A percentile compares a stretch with the other conserved stretches of the same genome.
These are phyloP conservation scores for Heliconius hewitsoni DNA, from an alignment of 1,140 invertebrate species.

Conservation along the genomic window DNA sequence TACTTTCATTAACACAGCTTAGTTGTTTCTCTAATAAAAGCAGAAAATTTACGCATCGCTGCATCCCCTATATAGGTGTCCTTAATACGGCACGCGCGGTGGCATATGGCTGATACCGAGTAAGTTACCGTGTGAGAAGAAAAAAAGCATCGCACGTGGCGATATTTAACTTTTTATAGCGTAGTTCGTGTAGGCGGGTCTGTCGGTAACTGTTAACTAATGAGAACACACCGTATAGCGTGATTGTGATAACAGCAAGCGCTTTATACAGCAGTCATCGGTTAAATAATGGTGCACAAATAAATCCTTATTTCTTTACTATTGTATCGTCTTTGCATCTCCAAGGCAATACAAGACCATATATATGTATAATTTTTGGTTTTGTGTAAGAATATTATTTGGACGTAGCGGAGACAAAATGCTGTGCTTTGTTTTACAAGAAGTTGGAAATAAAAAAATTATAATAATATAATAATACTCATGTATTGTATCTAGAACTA, in stretches of 20 bases:
- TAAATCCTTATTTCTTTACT: too few relatives aligned
- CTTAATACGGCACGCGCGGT: constrained; percentile 30
- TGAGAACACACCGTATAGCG: not conserved
- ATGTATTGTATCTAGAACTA: too few relatives aligned
- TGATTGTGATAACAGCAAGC: not conserved
- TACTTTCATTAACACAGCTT: not conserved
- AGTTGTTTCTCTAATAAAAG: not conserved
- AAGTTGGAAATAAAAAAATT: too few relatives aligned
- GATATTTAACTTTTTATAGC: constrained; percentile 49
- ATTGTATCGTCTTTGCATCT: too few relatives aligned
- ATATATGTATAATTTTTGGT: too few relatives aligned
- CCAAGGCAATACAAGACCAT: too few relatives aligned
- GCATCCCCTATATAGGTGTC: constrained; percentile 12
- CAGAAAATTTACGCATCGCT: not conserved
- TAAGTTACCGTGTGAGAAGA: constrained; percentile 45
- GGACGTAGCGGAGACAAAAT: too few relatives aligned
- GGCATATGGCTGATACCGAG: constrained; percentile 23
- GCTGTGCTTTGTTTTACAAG: too few relatives aligned
- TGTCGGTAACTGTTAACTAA: not conserved
- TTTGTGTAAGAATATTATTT: too few relatives aligned
- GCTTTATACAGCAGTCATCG: not conserved
- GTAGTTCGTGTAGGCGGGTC: constrained; percentile 11
- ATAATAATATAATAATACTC: too few relatives aligned
- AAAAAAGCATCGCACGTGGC: constrained; percentile 53
- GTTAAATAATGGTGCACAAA: too few relatives aligned